A percentile compares a stretch with the other conserved stretches of the same genome.
phyloP scores from a whole-genome alignment of 2,888 invertebrate genomes.

The Drosophila nigritarsus region DNA sequence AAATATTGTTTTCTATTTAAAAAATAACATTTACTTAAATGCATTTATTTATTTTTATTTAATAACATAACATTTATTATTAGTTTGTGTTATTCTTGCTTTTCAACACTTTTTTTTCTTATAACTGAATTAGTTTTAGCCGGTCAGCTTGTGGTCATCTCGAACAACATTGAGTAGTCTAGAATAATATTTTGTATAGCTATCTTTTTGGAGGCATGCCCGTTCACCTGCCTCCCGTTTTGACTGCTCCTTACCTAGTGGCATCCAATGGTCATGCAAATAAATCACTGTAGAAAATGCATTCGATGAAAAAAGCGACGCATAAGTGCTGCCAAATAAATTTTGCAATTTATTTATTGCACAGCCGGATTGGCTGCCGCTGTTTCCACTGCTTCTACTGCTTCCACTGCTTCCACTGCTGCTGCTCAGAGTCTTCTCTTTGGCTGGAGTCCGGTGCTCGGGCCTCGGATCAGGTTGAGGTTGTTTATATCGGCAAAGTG shows the following conservation, averaged over 20 bases:
- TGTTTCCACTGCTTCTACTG: constrained; percentile 27
- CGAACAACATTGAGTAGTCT: constrained; percentile 4
- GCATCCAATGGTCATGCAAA: constrained; percentile 58
- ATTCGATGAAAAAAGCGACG: constrained; percentile 78
- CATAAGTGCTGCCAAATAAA: constrained; percentile 78
- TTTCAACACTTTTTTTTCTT: not conserved
- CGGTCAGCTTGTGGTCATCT: constrained; percentile 4
- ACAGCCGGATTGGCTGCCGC: constrained; percentile 58
- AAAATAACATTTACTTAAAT: not conserved
- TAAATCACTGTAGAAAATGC: constrained; percentile 74
- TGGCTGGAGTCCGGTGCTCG: constrained; percentile 2
- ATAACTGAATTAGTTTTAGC: not conserved
- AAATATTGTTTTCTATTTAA: not conserved
- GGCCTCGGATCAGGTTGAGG: constrained; percentile 32
- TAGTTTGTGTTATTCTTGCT: not conserved
- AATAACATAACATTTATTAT: not conserved
- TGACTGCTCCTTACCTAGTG: not conserved
- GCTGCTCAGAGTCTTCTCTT: constrained; percentile 32
- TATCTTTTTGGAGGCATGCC: constrained; percentile 15
- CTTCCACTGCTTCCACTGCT: constrained; percentile 20
- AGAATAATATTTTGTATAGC: constrained; percentile 10
- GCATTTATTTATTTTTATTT: not conserved
- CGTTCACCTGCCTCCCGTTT: not conserved
- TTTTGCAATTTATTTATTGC: constrained; percentile 78
- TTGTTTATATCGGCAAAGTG: constrained; percentile 57